phyloP scores from a whole-genome alignment of 2,888 invertebrate genomes.

The Ceramica pisi region DNA sequence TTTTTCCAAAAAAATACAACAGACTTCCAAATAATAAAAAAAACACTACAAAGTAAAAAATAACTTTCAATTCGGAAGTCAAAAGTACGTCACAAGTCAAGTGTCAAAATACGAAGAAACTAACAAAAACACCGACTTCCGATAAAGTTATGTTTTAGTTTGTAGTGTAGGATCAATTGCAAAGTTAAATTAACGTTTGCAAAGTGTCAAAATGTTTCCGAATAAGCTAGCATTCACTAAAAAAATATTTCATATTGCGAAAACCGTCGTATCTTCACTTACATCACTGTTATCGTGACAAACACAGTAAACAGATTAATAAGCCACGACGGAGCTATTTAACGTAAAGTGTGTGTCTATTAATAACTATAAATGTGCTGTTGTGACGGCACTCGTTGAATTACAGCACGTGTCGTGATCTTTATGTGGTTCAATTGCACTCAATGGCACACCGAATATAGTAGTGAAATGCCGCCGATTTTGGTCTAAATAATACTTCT shows the following conservation, averaged over 20 bases:
- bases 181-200: too few species aligned
- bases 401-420: conserved; percentile 10
- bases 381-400: conserved; percentile 12
- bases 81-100: too few species aligned
- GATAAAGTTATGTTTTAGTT: too few species aligned
- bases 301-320: conserved; percentile 41
- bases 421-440: conserved; percentile 20
- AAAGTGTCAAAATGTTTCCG: background rate
- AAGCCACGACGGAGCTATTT: background rate
- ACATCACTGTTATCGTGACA: background rate
- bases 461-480: background rate
- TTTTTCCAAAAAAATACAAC: too few species aligned
- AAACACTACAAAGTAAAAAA: too few species aligned
- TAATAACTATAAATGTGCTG: conserved; percentile 6
- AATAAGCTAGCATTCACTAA: too few species aligned
- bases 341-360: conserved; percentile 3
- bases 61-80: too few species aligned
- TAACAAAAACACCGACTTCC: too few species aligned
- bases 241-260: background rate
- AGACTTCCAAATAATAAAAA: too few species aligned
- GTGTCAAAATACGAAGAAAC: too few species aligned
- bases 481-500: background rate
- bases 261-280: conserved; percentile 1
- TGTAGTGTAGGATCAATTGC: too few species aligned
- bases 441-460: conserved; percentile 15